Evolutionary conservation across 2,888 invertebrate genomes (phyloP), one percentile per base, ranked within the genome.

Genomic region (Lissonota sp.): DNA sequence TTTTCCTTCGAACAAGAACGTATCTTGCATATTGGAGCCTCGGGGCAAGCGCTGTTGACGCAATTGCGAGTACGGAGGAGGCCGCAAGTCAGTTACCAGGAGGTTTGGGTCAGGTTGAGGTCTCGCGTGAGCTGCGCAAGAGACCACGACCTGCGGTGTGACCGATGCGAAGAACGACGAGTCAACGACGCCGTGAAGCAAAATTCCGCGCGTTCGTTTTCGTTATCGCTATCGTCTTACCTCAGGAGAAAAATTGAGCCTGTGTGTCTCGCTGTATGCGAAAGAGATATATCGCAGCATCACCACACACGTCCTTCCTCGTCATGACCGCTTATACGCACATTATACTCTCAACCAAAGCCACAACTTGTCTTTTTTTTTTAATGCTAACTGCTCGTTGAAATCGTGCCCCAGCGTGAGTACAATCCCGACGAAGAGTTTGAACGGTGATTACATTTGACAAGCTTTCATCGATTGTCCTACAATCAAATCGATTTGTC

Each of bases 141-240:
- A 87, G 84, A 87, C 87, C 86, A 84, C 87, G 88, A 86, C 89
- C 88, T 87, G 88, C 83, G 87, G 88, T 87, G 89, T 89, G 88
- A 88, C 88, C 88, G 85, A 88, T 88, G 88, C 84, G n/a, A n/a
- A n/a, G n/a, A n/a, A n/a, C n/a, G 37, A 39, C 14, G 84, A 85
- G 84, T n/a, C n/a, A n/a, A 86, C 85, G 84, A 83, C 82, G 83
- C 55, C 53, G 81, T 82, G 64, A 83, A 86, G 26, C 26, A 26
- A 26, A 26, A 26, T 26, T 84, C 85, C 86, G 86, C 84, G 85
- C 86, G 85, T n/a, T 12, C 3, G 26, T 64, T 73, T 81, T 87
- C 86, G 85, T 86, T 87, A 88, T 88, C 88, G 57, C 66, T 66
- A 49, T 88, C 85, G 87, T 87, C 85, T 66, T 40, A 26, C 73